Evolutionary conservation across 1,140 invertebrate genomes (phyloP), one percentile per base, ranked within the genome.

Genomic region (Atopsyche davidsoni): DNA sequence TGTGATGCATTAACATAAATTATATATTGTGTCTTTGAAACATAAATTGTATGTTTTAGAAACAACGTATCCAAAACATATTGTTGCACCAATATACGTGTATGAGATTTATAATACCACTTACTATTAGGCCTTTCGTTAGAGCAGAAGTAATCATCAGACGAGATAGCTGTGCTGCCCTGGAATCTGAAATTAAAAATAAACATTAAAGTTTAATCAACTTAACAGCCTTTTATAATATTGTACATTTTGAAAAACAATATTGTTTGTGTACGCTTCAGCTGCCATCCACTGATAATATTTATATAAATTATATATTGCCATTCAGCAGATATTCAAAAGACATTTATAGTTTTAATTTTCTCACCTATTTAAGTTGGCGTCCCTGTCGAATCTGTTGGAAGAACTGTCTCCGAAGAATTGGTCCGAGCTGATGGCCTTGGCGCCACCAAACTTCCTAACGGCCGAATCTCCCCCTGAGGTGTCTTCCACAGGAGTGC

Each of bases 401-500:
- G 67, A 68, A 14, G 75, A 67, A 56, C 79, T 78, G 54, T 89
- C 86, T 2, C 83, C 84, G 67, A 96, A 96, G 72, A 85, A 98
- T 73, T 97, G 93, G 65, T 96, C 92, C 0, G 96, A 98, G 48
- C 93, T 97, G 60, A 99, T 99, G 2, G 92, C 86, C 74, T 98
- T 99, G 3, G 96, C 94, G 62, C 86, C 85, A 17, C 90, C 93
- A 69, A 97, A 98, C 73, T 97, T 97, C 64, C 92, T 90, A 62
- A 92, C 89, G 9, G 92, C 92, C 51, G 85, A 82, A 52, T 81
- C 80, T 14, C 55, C 53, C 9, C 40, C 46, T 13, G 50, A 21
- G 4, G 21, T 18, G 9, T 51, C 48, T 13, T 50, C 28, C 14
- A n/a, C 31, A 3, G 43, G 32, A n/a, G 16, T 1, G 13, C 44